A percentile compares a stretch with the other conserved stretches of the same genome.
These are phyloP conservation scores for Monochamus saltuarius DNA, from an alignment of 1,140 invertebrate species.

Conservation along the genomic window DNA sequence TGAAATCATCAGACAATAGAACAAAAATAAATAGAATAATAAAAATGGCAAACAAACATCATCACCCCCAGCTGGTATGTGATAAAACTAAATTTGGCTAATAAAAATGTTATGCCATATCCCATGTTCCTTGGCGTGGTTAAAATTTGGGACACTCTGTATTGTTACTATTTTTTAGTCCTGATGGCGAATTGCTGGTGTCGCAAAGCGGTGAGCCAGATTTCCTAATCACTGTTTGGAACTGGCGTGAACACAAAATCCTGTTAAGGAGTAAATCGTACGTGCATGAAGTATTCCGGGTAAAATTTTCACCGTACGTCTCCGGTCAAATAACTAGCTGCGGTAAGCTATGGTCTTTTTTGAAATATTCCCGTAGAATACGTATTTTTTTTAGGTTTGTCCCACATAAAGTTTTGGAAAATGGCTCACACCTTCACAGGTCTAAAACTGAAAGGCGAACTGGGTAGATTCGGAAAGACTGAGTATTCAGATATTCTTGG, in stretches of 20 bases:
- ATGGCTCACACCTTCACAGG: constrained; percentile 88
- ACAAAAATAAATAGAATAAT: too few species aligned
- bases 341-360: constrained; percentile 54
- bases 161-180: constrained; percentile 61
- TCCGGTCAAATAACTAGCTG: constrained; percentile 75
- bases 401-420: constrained; percentile 92
- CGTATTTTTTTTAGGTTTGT: constrained; percentile 53
- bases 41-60: too few species aligned
- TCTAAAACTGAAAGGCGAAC: constrained; percentile 80
- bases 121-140: too few species aligned
- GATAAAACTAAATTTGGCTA: too few species aligned
- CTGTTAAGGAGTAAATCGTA: constrained; percentile 77
- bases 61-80: too few species aligned
- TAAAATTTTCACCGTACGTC: constrained; percentile 77
- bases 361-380: constrained; percentile 5
- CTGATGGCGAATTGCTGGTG: constrained; percentile 74
- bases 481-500: constrained; percentile 86
- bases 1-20: too few species aligned
- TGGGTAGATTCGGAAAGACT: constrained; percentile 86
- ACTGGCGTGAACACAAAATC: constrained; percentile 73
- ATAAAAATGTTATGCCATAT: too few species aligned
- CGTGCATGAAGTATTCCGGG: constrained; percentile 73
- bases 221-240: constrained; percentile 84
- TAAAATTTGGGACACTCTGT: too few species aligned
- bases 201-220: constrained; percentile 85